These are phyloP conservation scores for Phasianus colchicus DNA, from an alignment of 2,113 vertebrate species.

Conservation along the genomic window DNA sequence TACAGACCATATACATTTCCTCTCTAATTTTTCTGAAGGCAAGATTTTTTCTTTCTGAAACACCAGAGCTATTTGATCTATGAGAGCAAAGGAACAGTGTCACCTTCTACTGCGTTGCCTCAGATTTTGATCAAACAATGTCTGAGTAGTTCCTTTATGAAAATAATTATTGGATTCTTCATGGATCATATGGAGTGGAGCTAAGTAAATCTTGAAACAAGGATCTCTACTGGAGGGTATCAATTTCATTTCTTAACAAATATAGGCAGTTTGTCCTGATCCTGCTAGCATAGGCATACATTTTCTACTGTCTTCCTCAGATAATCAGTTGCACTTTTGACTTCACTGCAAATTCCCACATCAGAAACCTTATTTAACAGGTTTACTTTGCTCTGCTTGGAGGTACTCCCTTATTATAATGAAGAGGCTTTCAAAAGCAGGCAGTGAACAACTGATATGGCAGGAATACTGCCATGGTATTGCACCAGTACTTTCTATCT, in stretches of 20 bases:
- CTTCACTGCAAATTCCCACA: constrained; percentile 12
- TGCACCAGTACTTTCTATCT: rapidly evolving
- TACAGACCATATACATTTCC: not conserved
- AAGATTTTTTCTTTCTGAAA: not conserved
- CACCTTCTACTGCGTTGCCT: not conserved
- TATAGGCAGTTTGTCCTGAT: not conserved
- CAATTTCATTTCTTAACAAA: constrained; percentile 22
- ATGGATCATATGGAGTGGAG: not conserved
- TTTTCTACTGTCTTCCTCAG: no score
- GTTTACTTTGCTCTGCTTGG: not conserved
- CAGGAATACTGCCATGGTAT: not conserved
- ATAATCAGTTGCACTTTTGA: not conserved
- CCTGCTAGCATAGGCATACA: no score
- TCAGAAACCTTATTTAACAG: not conserved
- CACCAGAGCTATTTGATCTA: not conserved
- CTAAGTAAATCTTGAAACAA: not conserved
- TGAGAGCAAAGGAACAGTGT: not conserved
- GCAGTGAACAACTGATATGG: not conserved
- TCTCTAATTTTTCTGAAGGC: constrained; percentile 26
- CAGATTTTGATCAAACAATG: not conserved
- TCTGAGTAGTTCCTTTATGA: not conserved
- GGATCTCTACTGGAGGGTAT: not conserved
- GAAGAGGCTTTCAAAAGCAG: not conserved
- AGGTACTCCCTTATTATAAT: not conserved
- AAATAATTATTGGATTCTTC: not conserved